Conservation (phyloP, 2,797 vertebrate genomes). For the Bradypus variegatus region DNA sequence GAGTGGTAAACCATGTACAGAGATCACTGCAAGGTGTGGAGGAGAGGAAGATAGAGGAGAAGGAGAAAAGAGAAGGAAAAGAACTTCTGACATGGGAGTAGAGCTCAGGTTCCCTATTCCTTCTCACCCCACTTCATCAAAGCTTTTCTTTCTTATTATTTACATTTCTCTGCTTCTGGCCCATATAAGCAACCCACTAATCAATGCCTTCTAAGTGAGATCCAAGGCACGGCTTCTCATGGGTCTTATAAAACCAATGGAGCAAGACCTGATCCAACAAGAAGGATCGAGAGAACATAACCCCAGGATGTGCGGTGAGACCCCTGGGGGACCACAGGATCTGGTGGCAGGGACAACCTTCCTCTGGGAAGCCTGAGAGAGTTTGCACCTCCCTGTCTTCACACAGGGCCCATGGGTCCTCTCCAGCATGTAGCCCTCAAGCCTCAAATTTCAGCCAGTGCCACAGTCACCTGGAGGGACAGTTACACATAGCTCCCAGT, state of each 20-base stretch:
- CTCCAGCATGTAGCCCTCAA: background rate
- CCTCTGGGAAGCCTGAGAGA: background rate
- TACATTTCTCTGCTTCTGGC: background rate
- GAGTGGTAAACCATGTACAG: background rate
- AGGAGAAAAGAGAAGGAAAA: background rate
- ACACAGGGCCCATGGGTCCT: background rate
- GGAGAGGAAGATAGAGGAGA: no score
- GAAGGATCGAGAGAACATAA: background rate
- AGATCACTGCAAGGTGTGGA: background rate
- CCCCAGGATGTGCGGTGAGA: background rate
- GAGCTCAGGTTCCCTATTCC: background rate
- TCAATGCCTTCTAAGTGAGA: background rate
- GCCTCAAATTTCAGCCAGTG: background rate
- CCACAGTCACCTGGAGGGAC: background rate
- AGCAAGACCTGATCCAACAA: background rate
- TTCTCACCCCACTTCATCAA: background rate
- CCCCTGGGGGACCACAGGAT: fast-evolving
- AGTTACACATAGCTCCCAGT: background rate
- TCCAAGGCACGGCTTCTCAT: background rate
- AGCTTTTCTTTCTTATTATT: background rate
- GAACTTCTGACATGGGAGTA: background rate
- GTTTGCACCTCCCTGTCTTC: background rate
- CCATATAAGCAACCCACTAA: background rate
- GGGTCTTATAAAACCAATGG: background rate
- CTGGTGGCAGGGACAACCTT: background rate